Percentiles rank a stretch among this genome's conserved stretches.
These are phyloP conservation scores for Psilopogon haemacephalus DNA, from an alignment of 2,113 vertebrate genomes.

Conservation along the genomic window DNA sequence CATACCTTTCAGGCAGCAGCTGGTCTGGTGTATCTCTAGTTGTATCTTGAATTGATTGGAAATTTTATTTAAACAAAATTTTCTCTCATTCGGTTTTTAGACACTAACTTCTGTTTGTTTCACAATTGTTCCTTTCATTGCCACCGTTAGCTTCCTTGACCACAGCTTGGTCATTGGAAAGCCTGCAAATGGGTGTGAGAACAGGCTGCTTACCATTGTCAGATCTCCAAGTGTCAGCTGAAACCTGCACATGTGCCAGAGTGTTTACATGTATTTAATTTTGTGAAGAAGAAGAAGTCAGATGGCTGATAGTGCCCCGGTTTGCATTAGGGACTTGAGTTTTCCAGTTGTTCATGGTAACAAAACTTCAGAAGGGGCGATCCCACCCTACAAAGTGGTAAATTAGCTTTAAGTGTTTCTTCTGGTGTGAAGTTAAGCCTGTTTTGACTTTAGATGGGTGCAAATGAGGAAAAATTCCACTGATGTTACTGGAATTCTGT, in stretches of 20 bases:
- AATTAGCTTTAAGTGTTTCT: not conserved
- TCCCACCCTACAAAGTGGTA: not conserved
- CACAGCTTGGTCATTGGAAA: not conserved
- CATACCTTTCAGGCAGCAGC: not conserved
- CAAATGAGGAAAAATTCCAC: not conserved
- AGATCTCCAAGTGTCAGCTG: not conserved
- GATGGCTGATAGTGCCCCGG: not conserved
- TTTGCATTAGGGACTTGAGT: not conserved
- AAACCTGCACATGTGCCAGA: not conserved
- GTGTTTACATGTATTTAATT: not conserved
- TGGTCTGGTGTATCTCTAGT: not conserved
- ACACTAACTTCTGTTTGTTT: not conserved
- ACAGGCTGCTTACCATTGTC: not conserved
- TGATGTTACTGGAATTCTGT: not conserved
- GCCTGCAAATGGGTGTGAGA: not conserved
- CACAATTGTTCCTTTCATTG: not conserved
- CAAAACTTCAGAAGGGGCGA: not conserved
- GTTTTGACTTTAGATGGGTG: not conserved
- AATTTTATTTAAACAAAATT: not conserved
- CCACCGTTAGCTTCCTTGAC: not conserved
- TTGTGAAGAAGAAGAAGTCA: not conserved
- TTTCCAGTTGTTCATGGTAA: not conserved
- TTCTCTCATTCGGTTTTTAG: not conserved
- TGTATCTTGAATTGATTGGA: not conserved
- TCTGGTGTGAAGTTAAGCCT: not conserved